Conservation (phyloP, 1,140 invertebrate species). For the Zophobas morio region DNA sequence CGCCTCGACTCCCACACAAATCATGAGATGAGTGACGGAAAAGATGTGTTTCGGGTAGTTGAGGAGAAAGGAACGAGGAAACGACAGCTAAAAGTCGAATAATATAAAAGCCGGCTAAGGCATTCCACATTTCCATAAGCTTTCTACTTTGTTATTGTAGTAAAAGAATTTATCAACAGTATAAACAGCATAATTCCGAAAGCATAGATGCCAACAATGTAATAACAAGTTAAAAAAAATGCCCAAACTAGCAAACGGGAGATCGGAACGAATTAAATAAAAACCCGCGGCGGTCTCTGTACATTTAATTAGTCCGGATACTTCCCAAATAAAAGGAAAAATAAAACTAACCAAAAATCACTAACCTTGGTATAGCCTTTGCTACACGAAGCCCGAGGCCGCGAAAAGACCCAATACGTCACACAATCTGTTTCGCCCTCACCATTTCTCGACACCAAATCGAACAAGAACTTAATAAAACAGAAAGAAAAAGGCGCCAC, state of each 20-base stretch:
- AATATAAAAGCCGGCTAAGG: conserved; percentile 60
- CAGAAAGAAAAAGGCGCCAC: not conserved
- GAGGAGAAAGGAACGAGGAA: conserved; percentile 54
- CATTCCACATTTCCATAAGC: conserved; percentile 61
- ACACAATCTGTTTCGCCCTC: conserved; percentile 41
- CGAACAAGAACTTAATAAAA: conserved; percentile 11
- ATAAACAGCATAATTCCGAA: conserved; percentile 45
- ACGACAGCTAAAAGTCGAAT: conserved; percentile 63
- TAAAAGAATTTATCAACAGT: conserved; percentile 5
- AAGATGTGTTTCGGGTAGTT: conserved; percentile 40
- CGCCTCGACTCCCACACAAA: conserved; percentile 59
- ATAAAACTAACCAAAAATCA: conserved; percentile 52
- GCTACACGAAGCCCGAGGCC: conserved; percentile 63
- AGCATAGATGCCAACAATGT: conserved; percentile 49
- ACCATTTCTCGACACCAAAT: conserved; percentile 18
- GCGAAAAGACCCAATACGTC: conserved; percentile 49
- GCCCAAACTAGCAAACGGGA: conserved; percentile 57
- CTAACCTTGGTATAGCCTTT: conserved; percentile 66
- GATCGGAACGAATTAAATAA: conserved; percentile 45
- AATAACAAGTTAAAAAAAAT: conserved; percentile 48
- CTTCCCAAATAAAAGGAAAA: conserved; percentile 18
- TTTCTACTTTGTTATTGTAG: conserved; percentile 20
- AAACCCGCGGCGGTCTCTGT: conserved; percentile 1
- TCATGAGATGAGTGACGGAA: conserved; percentile 57
- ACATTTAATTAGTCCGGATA: conserved; percentile 48